Base-by-base conservation (phyloP, 2,888 invertebrate genomes). In the Pristionchus mayeri region DNA sequence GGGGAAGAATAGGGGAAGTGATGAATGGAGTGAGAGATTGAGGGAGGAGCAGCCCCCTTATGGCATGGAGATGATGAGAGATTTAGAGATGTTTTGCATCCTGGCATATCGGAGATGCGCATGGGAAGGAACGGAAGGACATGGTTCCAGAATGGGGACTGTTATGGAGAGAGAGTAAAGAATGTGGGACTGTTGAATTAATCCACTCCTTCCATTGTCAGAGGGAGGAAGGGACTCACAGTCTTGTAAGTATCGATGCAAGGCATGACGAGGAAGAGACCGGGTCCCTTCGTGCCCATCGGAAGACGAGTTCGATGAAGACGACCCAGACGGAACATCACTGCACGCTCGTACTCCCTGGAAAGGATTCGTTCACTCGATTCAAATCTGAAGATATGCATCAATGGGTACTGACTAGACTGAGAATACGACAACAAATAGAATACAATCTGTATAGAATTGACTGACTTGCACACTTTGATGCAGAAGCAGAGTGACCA, bases 181-280 rank as follows among this genome's bases (percentile, higher is more conserved):
- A 44, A 75, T n/a, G 48, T 67, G 37, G 7, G 3, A n/a, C n/a
- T n/a, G n/a, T n/a, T n/a, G n/a, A n/a, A n/a, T n/a, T n/a, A n/a
- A n/a, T n/a, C n/a, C n/a, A n/a, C n/a, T n/a, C n/a, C n/a, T n/a
- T n/a, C n/a, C n/a, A n/a, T n/a, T n/a, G n/a, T n/a, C n/a, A n/a
- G n/a, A n/a, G 9, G 67, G 67, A 40, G 18, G 24, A n/a, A 40
- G 3, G 37, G 52, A 54, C 88, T 82, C 30, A 90, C 92, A 52
- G 91, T 90, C 85, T 91, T 92, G 93, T 97, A 98, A 48, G 93
- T 94, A 87, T 95, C 98, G 92, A 98, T 96, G 94, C 98, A 98
- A 0, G 98, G 98, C 88, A 98, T 94, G 86, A 98, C 96, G 94
- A 98, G 97, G 94, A 98, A 97, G 89, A 98, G 96, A 79, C 98